A percentile compares a stretch with the other conserved stretches of the same genome.
Conservation (phyloP, 2,797 vertebrate species). For the Pipistrellus kuhlii region DNA sequence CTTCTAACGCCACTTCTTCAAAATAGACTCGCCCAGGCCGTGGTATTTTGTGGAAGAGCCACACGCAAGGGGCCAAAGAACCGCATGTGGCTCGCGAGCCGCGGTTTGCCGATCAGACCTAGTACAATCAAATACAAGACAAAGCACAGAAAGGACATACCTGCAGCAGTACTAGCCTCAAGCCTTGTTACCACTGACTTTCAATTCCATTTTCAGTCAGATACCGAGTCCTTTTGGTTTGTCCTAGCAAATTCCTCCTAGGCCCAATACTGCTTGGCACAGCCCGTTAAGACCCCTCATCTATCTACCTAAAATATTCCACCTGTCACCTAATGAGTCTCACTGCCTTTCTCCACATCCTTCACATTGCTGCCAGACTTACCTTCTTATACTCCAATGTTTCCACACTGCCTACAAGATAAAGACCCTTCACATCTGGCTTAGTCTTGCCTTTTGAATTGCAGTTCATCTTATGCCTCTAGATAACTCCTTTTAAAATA, state of each 20-base stretch:
- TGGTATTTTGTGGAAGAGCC: too few species aligned
- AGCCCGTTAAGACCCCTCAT: background rate
- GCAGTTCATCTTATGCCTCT: background rate
- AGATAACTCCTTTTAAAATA: background rate
- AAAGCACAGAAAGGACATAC: background rate
- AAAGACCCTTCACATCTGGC: background rate
- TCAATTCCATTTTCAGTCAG: background rate
- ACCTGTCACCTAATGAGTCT: background rate
- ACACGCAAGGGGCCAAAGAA: too few species aligned
- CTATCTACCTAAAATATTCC: background rate
- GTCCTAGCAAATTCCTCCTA: background rate
- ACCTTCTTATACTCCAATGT: background rate
- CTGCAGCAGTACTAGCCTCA: background rate
- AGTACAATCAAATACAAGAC: background rate
- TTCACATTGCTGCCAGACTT: background rate
- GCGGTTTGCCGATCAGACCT: background rate
- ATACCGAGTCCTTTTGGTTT: background rate
- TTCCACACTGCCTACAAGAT: background rate
- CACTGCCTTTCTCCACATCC: background rate
- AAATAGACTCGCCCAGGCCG: too few species aligned
- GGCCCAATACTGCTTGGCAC: background rate
- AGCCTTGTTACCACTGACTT: background rate
- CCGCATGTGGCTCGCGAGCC: too few species aligned
- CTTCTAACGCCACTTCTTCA: too few species aligned
- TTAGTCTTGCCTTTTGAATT: background rate